These are phyloP conservation scores for Pachyrhynchus sulphureomaculatus DNA, from an alignment of 1,140 invertebrate species.

Conservation along the genomic window DNA sequence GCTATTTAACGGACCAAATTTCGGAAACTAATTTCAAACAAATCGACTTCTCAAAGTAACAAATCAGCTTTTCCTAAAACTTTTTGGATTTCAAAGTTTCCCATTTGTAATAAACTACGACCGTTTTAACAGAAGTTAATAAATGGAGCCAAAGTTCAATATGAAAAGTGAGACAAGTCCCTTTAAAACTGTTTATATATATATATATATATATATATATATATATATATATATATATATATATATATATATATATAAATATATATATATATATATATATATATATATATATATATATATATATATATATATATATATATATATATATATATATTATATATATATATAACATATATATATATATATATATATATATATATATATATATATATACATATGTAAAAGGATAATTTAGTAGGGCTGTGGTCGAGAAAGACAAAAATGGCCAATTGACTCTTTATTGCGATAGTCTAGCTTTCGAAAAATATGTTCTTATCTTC, in stretches of 20 bases:
- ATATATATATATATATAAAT: slow-evolving; percentile 10
- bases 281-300: slow-evolving; percentile 4
- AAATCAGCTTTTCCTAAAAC: slow-evolving; percentile 29
- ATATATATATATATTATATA: neutral
- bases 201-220: slow-evolving; percentile 11
- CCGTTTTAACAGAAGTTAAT: slow-evolving; percentile 6
- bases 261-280: neutral
- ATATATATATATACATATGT: neutral
- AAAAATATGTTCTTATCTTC: no score
- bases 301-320: neutral
- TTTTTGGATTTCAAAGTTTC: slow-evolving; percentile 32
- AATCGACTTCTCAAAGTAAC: slow-evolving; percentile 29
- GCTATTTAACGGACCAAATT: slow-evolving; percentile 26
- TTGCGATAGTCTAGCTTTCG: no score
- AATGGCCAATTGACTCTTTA: no score
- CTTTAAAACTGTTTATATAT: neutral
- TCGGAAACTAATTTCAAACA: slow-evolving; percentile 26
- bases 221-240: slow-evolving; percentile 11
- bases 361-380: neutral
- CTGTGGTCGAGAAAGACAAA: no score
- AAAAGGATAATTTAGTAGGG: no score
- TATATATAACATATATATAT: neutral
- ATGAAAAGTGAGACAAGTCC: neutral
- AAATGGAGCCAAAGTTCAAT: neutral
- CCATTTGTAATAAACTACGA: slow-evolving; percentile 31